These are phyloP conservation scores for Eubasilissa splendida DNA, from an alignment of 2,888 invertebrate genomes.

Conservation along the genomic window DNA sequence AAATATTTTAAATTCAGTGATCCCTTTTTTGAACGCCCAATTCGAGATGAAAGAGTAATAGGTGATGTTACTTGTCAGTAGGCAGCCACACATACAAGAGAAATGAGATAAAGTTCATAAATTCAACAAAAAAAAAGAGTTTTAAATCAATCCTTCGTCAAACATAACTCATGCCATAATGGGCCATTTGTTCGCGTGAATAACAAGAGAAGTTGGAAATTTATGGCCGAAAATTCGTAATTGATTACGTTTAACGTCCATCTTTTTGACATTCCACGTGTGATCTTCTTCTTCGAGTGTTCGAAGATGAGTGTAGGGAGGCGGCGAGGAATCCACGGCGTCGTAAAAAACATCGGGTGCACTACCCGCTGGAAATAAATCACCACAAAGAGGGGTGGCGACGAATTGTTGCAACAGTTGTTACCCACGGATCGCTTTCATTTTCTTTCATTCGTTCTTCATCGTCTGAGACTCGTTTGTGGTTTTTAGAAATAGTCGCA, in stretches of 20 bases:
- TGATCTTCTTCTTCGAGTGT: neutral
- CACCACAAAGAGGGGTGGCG: conserved; percentile 1
- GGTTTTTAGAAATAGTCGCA: neutral
- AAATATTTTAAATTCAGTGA: no score
- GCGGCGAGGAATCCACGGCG: neutral
- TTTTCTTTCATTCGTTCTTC: neutral
- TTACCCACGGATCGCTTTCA: neutral
- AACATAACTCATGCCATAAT: no score
- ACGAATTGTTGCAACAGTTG: conserved; percentile 14
- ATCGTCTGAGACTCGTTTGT: neutral
- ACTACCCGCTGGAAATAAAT: conserved; percentile 23
- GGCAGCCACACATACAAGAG: no score
- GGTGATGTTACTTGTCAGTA: no score
- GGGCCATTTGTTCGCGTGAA: no score
- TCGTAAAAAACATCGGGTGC: conserved; percentile 30
- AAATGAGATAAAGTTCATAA: no score
- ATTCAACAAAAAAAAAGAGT: no score
- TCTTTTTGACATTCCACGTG: neutral
- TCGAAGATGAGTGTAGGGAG: neutral
- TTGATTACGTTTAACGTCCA: conserved; percentile 19
- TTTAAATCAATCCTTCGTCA: no score
- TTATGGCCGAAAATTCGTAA: conserved; percentile 11
- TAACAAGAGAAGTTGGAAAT: neutral
- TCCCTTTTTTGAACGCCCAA: no score
- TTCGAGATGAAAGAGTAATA: no score